Base-by-base conservation (phyloP, 2,113 vertebrate genomes). In the Ageneiosus marmoratus region DNA sequence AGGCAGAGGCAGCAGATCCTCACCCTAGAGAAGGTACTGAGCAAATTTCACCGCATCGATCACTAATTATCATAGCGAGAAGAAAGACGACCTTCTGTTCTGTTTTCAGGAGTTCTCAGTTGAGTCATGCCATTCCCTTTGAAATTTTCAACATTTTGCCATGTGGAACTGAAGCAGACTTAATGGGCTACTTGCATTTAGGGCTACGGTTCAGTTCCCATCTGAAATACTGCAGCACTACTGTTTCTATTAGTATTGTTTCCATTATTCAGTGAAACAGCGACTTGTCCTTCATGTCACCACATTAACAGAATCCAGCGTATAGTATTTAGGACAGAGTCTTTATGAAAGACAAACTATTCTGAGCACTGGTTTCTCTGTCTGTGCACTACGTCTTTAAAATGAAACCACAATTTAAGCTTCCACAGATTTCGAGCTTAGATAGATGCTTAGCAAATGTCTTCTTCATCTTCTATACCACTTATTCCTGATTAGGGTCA, bases 1-100 rank as follows among this genome's bases (percentile, higher is more conserved):
- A 90, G 96, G 50, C 97, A 99, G 91, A 96, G 93, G 83, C 96
- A 96, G 83, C 98, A 98, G 93, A 93, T 97, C 86, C 89, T 95
- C 89, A 95, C 95, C 58, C 85, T 99, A 87, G 96, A 99, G 89
- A 97, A 98, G 97, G 98, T 99, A 86, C 13, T 58, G 56, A 72
- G 62, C 58, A 29, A 24, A 29, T 22, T 46, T 24, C 34, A 53
- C 65, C 48, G 2, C 70, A 78, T 27, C 24, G 13, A 5, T 73
- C 70, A 46, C 32, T 4, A 7, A 67, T 34, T 9, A 9, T 20
- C 1, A 72, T 46, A 13, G 18, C 12, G 3, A n/a, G 1, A 29
- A 67, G 6, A 67, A 34, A 8, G 12, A 10, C 2, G 32, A 67
- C 9, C 16, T 34, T 65, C 63, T 67, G 7, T 22, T 41, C 16